Conservation (phyloP, 1,140 invertebrate species). For the Copidosoma floridanum region DNA sequence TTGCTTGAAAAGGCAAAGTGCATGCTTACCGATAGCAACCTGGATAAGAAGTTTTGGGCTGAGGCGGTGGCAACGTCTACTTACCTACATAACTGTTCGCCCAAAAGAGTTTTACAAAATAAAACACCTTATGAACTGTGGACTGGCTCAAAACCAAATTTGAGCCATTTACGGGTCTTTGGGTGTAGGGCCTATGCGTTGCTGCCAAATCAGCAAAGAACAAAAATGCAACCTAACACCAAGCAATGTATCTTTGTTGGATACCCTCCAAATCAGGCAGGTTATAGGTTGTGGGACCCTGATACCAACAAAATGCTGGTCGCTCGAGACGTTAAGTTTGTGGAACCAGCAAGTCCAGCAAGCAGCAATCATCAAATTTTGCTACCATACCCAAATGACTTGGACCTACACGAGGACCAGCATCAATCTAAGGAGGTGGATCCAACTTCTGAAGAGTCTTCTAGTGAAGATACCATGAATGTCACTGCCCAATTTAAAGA, state of each 20-base stretch:
- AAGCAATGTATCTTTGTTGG: background rate
- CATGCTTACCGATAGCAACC: constrained; percentile 33
- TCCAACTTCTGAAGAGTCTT: too few species aligned
- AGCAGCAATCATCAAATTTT: background rate
- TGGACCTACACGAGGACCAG: background rate
- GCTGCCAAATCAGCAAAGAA: background rate
- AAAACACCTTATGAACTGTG: constrained; percentile 39
- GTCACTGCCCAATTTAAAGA: too few species aligned
- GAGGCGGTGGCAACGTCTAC: too few species aligned
- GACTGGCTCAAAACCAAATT: constrained; percentile 32
- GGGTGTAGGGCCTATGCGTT: background rate
- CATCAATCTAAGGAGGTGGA: background rate
- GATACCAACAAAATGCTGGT: background rate
- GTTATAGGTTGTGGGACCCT: background rate
- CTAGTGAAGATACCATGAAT: too few species aligned
- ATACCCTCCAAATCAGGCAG: background rate
- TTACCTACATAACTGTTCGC: constrained; percentile 28
- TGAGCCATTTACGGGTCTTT: background rate
- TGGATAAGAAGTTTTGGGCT: constrained; percentile 38
- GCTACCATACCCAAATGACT: background rate
- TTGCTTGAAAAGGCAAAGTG: constrained; percentile 42
- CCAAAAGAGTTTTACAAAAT: constrained; percentile 21
- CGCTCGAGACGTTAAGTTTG: background rate
- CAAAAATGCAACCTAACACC: background rate
- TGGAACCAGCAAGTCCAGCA: background rate